These are phyloP conservation scores for Synergus laeviventris DNA, from an alignment of 2,888 invertebrate species.

Conservation along the genomic window DNA sequence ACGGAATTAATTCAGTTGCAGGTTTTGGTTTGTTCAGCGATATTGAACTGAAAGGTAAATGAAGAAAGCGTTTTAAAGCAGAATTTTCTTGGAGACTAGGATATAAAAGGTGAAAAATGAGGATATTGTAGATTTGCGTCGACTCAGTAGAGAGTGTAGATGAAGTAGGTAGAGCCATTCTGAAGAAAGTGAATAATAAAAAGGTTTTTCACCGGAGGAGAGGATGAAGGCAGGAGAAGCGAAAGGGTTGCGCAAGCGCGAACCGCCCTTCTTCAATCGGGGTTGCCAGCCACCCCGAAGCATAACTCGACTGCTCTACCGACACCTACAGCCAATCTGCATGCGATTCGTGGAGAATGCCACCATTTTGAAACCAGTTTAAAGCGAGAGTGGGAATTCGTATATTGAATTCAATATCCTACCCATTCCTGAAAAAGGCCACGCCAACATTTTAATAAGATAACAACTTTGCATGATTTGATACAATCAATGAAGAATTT, in stretches of 20 bases:
- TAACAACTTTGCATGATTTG: not conserved
- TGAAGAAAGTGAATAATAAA: slow-evolving; percentile 37
- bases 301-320: slow-evolving; percentile 65
- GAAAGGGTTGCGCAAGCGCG: slow-evolving; percentile 70
- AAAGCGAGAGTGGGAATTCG: slow-evolving; percentile 60
- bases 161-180: slow-evolving; percentile 27
- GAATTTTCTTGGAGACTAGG: not conserved
- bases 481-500: too few species aligned
- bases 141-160: slow-evolving; percentile 21
- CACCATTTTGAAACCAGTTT: slow-evolving; percentile 72
- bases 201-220: slow-evolving; percentile 51
- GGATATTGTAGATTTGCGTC: not conserved
- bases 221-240: slow-evolving; percentile 50
- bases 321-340: slow-evolving; percentile 74
- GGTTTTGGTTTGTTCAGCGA: too few species aligned
- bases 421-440: not conserved
- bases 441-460: not conserved
- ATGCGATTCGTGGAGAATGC: slow-evolving; percentile 62
- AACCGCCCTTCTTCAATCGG: slow-evolving; percentile 69
- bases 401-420: not conserved
- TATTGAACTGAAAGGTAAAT: too few species aligned
- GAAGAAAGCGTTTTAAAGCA: not conserved
- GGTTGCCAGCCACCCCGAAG: slow-evolving; percentile 63
- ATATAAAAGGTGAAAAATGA: not conserved
- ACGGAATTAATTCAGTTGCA: not conserved